These are phyloP conservation scores for Danio albolineatus DNA, from an alignment of 2,797 vertebrate species.

Conservation along the genomic window DNA sequence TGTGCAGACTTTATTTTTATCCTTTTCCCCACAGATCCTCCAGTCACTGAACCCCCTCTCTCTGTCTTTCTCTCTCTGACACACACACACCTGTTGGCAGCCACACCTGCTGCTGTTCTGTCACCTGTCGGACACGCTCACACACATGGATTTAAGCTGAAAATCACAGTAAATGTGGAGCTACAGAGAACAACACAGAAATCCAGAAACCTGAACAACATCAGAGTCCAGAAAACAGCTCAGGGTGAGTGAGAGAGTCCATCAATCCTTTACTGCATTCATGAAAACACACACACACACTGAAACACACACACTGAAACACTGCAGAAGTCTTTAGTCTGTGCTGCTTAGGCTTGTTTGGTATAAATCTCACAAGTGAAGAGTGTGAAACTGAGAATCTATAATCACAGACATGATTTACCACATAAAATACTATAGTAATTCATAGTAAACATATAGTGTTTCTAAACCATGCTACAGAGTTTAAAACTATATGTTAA, in stretches of 20 bases:
- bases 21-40: background rate
- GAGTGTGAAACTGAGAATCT: background rate
- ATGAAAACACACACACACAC: background rate
- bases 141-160: background rate
- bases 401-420: too few species aligned
- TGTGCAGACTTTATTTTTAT: background rate
- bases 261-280: background rate
- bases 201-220: background rate
- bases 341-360: background rate
- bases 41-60: background rate
- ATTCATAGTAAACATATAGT: too few species aligned
- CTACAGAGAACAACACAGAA: conserved; percentile 22
- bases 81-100: conserved; percentile 31
- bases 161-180: conserved; percentile 13
- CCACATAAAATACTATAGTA: too few species aligned
- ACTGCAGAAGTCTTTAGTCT: background rate
- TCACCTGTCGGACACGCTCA: conserved; percentile 19
- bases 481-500: too few species aligned
- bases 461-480: too few species aligned
- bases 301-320: background rate
- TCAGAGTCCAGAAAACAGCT: background rate
- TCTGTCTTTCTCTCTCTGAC: background rate
- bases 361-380: background rate
- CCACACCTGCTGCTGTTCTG: conserved; percentile 19
- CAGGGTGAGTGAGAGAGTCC: conserved; percentile 9